These are phyloP conservation scores for Ormyrus pomaceus DNA, from an alignment of 2,888 invertebrate species.

Conservation along the genomic window DNA sequence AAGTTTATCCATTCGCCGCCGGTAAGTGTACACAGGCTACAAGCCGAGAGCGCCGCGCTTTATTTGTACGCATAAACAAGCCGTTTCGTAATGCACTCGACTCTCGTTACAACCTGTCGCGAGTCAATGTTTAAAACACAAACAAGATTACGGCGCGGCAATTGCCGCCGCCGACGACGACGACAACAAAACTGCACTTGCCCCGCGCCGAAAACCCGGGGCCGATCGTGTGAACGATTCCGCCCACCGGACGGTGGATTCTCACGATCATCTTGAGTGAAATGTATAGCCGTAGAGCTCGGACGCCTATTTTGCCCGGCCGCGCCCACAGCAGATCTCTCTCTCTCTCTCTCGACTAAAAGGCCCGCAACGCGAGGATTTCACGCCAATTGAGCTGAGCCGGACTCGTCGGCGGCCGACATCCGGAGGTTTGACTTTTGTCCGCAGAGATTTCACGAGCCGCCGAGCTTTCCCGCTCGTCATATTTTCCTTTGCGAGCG, in stretches of 20 bases:
- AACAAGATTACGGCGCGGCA: constrained; percentile 25
- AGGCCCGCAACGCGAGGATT: constrained; percentile 67
- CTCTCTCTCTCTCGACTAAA: constrained; percentile 29
- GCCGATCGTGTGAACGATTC: constrained; percentile 47
- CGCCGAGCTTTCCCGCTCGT: neutral
- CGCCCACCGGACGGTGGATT: constrained; percentile 53
- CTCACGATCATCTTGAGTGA: constrained; percentile 66
- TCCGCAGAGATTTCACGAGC: constrained; percentile 63
- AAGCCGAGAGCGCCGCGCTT: too few relatives aligned
- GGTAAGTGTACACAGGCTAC: too few relatives aligned
- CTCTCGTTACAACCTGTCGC: neutral
- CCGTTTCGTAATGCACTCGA: constrained; percentile 12
- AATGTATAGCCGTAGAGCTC: neutral
- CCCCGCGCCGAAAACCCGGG: neutral
- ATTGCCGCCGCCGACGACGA: constrained; percentile 36
- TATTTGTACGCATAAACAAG: too few relatives aligned
- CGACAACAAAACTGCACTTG: neutral
- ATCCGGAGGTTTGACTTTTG: constrained; percentile 69
- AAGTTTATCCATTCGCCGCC: constrained; percentile 11
- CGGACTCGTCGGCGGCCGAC: constrained; percentile 61
- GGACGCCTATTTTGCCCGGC: constrained; percentile 11
- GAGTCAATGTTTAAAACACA: constrained; percentile 28
- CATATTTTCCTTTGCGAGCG: neutral
- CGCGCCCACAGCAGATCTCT: constrained; percentile 28
- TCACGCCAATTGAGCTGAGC: constrained; percentile 71